Evolutionary conservation across 1,140 invertebrate species (phyloP).

Genomic region (Globodera rostochiensis): DNA sequence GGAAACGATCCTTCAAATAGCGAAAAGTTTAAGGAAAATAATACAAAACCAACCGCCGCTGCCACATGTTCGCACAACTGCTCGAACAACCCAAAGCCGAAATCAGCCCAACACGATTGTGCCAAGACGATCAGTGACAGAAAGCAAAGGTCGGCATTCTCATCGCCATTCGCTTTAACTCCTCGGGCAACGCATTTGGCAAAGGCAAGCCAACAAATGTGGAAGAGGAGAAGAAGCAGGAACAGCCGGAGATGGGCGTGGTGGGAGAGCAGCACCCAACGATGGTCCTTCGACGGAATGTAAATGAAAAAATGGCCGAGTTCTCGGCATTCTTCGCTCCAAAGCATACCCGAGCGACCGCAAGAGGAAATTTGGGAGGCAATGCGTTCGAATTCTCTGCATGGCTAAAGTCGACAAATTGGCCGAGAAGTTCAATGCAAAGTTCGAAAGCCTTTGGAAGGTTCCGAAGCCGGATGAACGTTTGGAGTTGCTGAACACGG

Average conservation of each 20-base stretch:
- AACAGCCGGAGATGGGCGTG: background rate
- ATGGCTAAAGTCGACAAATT: background rate
- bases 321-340: too few relatives aligned
- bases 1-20: slow-evolving; percentile 15
- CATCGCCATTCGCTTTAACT: background rate
- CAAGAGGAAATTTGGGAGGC: background rate
- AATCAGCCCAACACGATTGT: slow-evolving; percentile 21
- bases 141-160: slow-evolving; percentile 1
- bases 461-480: background rate
- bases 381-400: background rate
- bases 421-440: slow-evolving; percentile 4
- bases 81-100: slow-evolving; percentile 27
- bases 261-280: background rate
- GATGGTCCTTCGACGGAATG: background rate
- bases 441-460: background rate
- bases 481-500: background rate
- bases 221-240: slow-evolving; percentile 3
- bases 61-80: slow-evolving; percentile 24
- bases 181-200: background rate
- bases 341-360: background rate
- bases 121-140: slow-evolving; percentile 23
- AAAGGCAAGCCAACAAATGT: slow-evolving; percentile 28
- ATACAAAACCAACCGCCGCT: background rate
- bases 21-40: background rate
- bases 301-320: background rate